Base-by-base conservation (phyloP, 2,888 invertebrate species). In the Rambutsinella grinnellia region DNA sequence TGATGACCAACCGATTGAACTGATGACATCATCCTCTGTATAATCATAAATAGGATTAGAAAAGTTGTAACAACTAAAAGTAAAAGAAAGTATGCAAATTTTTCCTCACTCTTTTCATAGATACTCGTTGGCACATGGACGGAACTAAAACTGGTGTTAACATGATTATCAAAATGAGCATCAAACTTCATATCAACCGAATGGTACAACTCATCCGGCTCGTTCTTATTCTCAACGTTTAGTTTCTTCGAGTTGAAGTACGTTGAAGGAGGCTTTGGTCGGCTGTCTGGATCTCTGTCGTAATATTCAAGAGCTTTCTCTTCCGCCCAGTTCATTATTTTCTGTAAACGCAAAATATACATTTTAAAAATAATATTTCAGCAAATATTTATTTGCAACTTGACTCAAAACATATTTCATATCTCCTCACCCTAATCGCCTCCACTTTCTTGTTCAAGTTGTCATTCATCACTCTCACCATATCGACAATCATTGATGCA, bases 111-210 rank as follows among this genome's bases (percentile, higher is more conserved):
- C 89, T 90, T 89, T 86, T 95, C 96, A 88, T 91, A 97, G 70
- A 98, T 93, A 88, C 96, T 97, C 24, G 96, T 95, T 2, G 98
- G 97, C 23, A 97, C 93, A 86, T 98, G 97, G 62, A 97, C 94
- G 79, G 96, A 93, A 87, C 86, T 83, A 89, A 87, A 93, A 61
- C 79, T 80, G 15, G 75, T 77, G 62, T 82, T 81, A 15, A 81
- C 71, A 6, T 47, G 23, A 23, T 79, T 76, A 17, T 65, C 58
- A 19, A 83, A 78, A 44, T 78, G 75, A n/a, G 53, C 51, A 63
- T 77, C 74, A 15, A 56, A 60, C 17, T 56, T 46, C 21, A 76
- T 49, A 53, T 63, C 46, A 5, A 75, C 67, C 5, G 57, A 84
- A 66, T 85, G 84, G 6, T 86, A 86, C 72, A 87, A 85, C 28